phyloP scores from a whole-genome alignment of 2,113 vertebrate species.

The Callithrix jacchus region DNA sequence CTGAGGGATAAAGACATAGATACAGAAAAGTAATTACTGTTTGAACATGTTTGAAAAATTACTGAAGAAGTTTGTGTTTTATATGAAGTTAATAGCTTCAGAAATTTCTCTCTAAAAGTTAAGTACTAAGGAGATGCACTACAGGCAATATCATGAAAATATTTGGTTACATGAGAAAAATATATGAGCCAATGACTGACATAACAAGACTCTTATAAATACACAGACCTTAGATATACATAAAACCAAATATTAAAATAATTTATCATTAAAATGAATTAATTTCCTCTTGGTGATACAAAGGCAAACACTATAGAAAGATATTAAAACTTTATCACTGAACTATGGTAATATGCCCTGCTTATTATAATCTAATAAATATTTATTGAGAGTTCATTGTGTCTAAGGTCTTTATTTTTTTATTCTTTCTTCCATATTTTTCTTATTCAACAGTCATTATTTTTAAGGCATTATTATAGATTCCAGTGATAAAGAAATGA shows the following conservation, averaged over 20 bases:
- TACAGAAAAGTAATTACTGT: neutral
- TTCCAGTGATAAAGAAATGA: neutral
- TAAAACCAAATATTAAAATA: constrained; percentile 31
- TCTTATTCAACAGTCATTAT: neutral
- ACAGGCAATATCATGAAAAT: neutral
- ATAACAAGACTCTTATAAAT: neutral
- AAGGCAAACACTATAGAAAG: constrained; percentile 3
- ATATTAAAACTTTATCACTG: constrained; percentile 12
- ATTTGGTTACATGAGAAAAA: neutral
- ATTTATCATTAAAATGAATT: constrained; percentile 30
- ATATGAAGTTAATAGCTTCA: neutral
- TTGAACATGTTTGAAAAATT: constrained; percentile 1
- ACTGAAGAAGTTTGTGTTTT: neutral
- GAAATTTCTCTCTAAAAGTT: constrained; percentile 37
- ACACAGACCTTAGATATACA: neutral
- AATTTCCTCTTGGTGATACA: constrained; percentile 23
- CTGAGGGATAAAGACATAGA: neutral
- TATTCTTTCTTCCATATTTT: neutral
- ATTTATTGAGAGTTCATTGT: constrained; percentile 9
- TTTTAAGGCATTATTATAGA: neutral
- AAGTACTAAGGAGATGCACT: constrained; percentile 7
- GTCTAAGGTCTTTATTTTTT: neutral
- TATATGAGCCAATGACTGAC: neutral
- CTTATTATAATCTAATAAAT: neutral
- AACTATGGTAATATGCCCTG: neutral